Conservation (phyloP, 2,113 vertebrate genomes). For the Ascaphus truei region DNA sequence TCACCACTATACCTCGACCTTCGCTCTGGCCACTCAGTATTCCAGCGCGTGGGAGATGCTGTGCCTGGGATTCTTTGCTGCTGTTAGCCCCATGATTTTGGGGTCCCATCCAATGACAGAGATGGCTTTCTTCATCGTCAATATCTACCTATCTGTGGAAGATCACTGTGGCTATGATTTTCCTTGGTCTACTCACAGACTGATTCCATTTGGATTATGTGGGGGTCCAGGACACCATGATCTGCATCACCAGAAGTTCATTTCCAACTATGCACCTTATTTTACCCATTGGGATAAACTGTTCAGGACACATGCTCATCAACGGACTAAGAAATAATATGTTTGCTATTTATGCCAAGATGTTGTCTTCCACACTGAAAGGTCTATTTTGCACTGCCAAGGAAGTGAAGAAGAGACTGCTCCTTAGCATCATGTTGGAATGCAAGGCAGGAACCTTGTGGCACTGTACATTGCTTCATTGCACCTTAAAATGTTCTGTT, state of each 20-base stretch:
- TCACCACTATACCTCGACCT: slow-evolving; percentile 78
- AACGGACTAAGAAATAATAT: background rate
- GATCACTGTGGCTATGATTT: slow-evolving; percentile 90
- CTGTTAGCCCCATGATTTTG: slow-evolving; percentile 63
- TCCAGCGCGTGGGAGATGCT: slow-evolving; percentile 79
- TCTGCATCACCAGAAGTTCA: slow-evolving; percentile 82
- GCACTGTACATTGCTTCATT: no score
- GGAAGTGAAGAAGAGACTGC: no score
- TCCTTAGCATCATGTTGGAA: no score
- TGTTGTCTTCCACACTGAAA: no score
- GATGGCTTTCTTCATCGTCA: slow-evolving; percentile 75
- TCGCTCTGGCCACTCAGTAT: slow-evolving; percentile 79
- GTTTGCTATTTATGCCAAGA: no score
- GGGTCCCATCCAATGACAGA: slow-evolving; percentile 80
- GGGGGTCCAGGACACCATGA: slow-evolving; percentile 86
- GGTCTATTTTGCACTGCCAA: no score
- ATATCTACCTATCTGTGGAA: slow-evolving; percentile 92
- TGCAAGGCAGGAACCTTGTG: no score
- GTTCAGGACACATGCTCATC: slow-evolving; percentile 64
- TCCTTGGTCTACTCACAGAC: slow-evolving; percentile 82
- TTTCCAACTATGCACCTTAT: slow-evolving; percentile 88
- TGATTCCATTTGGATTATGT: slow-evolving; percentile 80
- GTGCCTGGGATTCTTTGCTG: slow-evolving; percentile 77
- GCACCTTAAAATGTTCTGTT: no score
- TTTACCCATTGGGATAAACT: slow-evolving; percentile 94